Conservation (phyloP, 1,140 invertebrate species). For the Papilio glaucus region DNA sequence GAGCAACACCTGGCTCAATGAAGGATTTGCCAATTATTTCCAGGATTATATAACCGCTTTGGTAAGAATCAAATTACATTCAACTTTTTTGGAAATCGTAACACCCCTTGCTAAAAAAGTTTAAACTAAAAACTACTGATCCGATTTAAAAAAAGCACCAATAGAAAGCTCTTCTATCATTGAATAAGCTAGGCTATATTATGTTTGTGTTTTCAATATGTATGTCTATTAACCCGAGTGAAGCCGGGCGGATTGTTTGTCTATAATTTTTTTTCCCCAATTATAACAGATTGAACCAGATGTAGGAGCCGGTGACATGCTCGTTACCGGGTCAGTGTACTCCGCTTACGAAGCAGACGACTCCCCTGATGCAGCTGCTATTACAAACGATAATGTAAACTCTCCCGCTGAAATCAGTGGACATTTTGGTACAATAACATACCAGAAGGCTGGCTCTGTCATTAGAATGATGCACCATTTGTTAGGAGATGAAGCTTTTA, state of each 20-base stretch:
- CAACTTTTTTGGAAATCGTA: too few relatives aligned
- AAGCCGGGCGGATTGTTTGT: conserved; percentile 21
- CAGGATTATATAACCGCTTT: conserved; percentile 83
- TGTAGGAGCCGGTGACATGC: conserved; percentile 60
- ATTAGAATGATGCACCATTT: conserved; percentile 91
- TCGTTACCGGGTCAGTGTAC: conserved; percentile 73
- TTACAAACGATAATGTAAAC: conserved; percentile 73
- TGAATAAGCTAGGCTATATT: too few relatives aligned
- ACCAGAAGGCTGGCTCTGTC: conserved; percentile 87
- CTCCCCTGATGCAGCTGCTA: conserved; percentile 52
- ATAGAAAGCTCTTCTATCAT: too few relatives aligned
- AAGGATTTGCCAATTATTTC: conserved; percentile 89
- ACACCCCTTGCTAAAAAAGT: too few relatives aligned
- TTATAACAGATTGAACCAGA: conserved; percentile 66
- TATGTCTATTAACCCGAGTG: neutral
- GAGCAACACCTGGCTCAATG: conserved; percentile 88
- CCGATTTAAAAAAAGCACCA: too few relatives aligned
- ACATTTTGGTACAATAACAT: conserved; percentile 85
- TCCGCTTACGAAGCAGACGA: conserved; percentile 70
- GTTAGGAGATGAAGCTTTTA: conserved; percentile 86
- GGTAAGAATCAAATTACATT: conserved; percentile 44
- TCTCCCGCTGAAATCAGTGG: conserved; percentile 83
- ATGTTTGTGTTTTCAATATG: too few relatives aligned
- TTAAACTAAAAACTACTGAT: too few relatives aligned
- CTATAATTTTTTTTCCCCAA: conserved; percentile 22